Evolutionary conservation across 2,888 invertebrate genomes (phyloP).

Genomic region (Lasioglossum villosulum): DNA sequence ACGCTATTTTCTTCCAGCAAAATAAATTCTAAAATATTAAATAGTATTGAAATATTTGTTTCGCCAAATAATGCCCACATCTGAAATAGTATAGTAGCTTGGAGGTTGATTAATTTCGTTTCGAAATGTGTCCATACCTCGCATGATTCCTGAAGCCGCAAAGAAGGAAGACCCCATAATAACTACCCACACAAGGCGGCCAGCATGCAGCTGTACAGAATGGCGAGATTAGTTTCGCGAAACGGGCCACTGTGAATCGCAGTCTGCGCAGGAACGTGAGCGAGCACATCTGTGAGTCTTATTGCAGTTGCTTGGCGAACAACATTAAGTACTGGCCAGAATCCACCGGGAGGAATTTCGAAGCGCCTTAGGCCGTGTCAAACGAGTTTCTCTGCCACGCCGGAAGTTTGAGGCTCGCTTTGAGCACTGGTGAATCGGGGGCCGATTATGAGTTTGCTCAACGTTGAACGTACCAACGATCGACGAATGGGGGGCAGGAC

Average conservation of each 20-base stretch:
- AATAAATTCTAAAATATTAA: too few relatives aligned
- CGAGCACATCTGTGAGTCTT: constrained; percentile 28
- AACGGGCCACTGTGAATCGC: constrained; percentile 7
- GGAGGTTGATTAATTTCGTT: not conserved
- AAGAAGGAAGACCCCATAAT: not conserved
- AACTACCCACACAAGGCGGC: not conserved
- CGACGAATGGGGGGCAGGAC: constrained; percentile 21
- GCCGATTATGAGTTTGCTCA: constrained; percentile 72
- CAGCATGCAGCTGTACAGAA: not conserved
- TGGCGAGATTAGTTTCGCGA: not conserved
- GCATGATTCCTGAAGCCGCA: not conserved
- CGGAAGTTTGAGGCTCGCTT: constrained; percentile 59
- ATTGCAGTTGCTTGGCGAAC: constrained; percentile 47
- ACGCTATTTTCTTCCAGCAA: too few relatives aligned
- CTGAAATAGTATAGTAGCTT: not conserved
- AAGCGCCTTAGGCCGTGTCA: constrained; percentile 60
- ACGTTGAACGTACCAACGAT: constrained; percentile 50
- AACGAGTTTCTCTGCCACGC: constrained; percentile 53
- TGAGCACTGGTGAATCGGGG: constrained; percentile 54
- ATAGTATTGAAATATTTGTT: too few relatives aligned
- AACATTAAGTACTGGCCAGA: constrained; percentile 57
- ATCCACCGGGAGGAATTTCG: constrained; percentile 35
- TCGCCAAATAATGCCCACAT: too few relatives aligned
- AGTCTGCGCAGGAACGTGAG: not conserved
- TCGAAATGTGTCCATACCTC: not conserved